Evolutionary conservation across 2,113 vertebrate species (phyloP).

Genomic region (Salvelinus alpinus): DNA sequence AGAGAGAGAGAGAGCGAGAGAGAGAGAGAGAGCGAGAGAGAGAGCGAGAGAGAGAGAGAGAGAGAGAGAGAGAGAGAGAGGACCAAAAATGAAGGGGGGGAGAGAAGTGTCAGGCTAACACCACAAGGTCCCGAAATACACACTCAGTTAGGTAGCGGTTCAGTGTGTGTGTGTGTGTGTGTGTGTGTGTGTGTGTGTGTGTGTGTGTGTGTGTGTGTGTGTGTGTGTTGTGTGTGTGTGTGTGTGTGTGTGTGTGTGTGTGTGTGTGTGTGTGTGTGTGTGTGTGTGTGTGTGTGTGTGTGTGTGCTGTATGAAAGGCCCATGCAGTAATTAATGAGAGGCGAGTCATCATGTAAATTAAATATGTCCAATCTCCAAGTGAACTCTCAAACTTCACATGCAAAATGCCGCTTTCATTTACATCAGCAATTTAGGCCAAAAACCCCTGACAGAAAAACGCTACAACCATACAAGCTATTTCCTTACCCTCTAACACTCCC

Average conservation of each 20-base stretch:
- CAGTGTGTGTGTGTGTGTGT: not conserved
- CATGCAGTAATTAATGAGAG: constrained; percentile 91
- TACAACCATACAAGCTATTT: constrained; percentile 21
- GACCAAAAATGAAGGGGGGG: constrained; percentile 10
- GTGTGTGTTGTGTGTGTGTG: not conserved
- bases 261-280: constrained; percentile 1
- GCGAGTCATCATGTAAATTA: constrained; percentile 99
- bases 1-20: no score
- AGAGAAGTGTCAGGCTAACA: constrained; percentile 6
- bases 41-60: no score
- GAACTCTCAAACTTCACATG: constrained; percentile 92
- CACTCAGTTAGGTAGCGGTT: not conserved
- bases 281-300: not conserved
- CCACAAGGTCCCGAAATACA: not conserved
- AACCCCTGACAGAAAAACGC: constrained; percentile 73
- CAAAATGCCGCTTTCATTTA: constrained; percentile 93
- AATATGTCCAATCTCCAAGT: constrained; percentile 98
- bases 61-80: not conserved
- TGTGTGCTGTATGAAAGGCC: constrained; percentile 81
- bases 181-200: constrained; percentile 1
- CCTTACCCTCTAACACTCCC: not conserved
- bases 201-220: constrained; percentile 4
- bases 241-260: not conserved
- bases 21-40: no score
- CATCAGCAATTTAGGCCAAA: constrained; percentile 86